phyloP scores from a whole-genome alignment of 2,113 vertebrate genomes.

The Hyla sarda region DNA sequence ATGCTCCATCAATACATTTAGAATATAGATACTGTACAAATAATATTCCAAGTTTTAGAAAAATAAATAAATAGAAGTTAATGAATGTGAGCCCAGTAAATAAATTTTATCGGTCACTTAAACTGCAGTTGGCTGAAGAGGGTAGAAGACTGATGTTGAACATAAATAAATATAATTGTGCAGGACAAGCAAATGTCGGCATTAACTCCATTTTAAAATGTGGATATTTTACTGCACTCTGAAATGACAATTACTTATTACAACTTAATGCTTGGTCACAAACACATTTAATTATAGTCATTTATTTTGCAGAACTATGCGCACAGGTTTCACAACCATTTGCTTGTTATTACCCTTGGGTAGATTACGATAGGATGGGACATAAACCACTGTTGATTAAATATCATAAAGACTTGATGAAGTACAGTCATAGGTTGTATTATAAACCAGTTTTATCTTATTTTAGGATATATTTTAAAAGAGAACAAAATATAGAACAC shows the following conservation, averaged over 20 bases:
- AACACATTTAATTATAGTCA: slow-evolving; percentile 56
- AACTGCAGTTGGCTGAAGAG: neutral
- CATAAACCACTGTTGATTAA: slow-evolving; percentile 59
- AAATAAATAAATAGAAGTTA: neutral
- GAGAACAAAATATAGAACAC: neutral
- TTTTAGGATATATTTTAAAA: slow-evolving; percentile 42
- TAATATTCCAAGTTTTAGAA: neutral
- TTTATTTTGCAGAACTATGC: slow-evolving; percentile 54
- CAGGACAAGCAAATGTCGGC: slow-evolving; percentile 23
- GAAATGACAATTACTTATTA: slow-evolving; percentile 44
- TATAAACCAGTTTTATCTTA: slow-evolving; percentile 29
- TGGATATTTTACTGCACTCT: slow-evolving; percentile 45
- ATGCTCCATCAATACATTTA: no score
- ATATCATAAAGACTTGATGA: slow-evolving; percentile 54
- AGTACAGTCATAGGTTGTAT: slow-evolving; percentile 20
- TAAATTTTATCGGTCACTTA: neutral
- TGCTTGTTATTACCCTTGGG: slow-evolving; percentile 53
- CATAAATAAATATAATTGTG: slow-evolving; percentile 18
- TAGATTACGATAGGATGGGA: slow-evolving; percentile 51
- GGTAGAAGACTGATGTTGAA: neutral
- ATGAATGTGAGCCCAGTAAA: neutral
- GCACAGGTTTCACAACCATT: slow-evolving; percentile 49
- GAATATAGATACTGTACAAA: neutral
- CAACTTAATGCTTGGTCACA: slow-evolving; percentile 41
- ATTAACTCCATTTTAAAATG: slow-evolving; percentile 15